Percentiles rank a stretch among this genome's conserved stretches.
phyloP scores from a whole-genome alignment of 2,888 invertebrate genomes.

The Thelaira solivaga region DNA sequence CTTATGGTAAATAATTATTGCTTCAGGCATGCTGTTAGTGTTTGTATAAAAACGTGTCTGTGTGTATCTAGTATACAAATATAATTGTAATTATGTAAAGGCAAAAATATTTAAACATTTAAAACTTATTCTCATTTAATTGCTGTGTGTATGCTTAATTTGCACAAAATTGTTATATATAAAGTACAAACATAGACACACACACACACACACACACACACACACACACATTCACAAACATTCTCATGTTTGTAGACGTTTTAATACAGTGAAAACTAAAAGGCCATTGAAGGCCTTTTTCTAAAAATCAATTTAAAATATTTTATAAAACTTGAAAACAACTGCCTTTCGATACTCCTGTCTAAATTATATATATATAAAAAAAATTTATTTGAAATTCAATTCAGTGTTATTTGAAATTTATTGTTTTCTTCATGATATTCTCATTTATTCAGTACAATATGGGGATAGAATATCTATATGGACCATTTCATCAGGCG shows the following conservation, averaged over 20 bases:
- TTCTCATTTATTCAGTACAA: too few species aligned
- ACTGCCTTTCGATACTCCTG: too few species aligned
- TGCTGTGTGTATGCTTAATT: constrained; percentile 26
- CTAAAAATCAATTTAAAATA: too few species aligned
- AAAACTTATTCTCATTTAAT: constrained; percentile 21
- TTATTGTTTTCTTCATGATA: too few species aligned
- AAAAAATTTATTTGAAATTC: too few species aligned
- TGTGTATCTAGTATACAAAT: neutral
- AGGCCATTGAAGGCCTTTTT: too few species aligned
- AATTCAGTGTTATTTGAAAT: too few species aligned
- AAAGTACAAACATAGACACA: neutral
- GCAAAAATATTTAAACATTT: constrained; percentile 1
- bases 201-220: neutral
- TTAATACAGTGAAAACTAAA: too few species aligned
- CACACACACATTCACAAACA: neutral
- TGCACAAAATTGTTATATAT: constrained; percentile 4
- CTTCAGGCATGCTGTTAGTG: constrained; percentile 19
- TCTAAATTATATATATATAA: too few species aligned
- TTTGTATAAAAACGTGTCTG: neutral
- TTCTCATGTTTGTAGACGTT: neutral
- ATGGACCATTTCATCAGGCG: too few species aligned
- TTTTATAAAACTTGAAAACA: too few species aligned
- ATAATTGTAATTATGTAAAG: neutral
- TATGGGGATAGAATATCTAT: too few species aligned
- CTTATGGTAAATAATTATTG: constrained; percentile 31